Evolutionary conservation across 1,140 invertebrate genomes (phyloP), one percentile per base, ranked within the genome.

Genomic region (Diorhabda elongata): DNA sequence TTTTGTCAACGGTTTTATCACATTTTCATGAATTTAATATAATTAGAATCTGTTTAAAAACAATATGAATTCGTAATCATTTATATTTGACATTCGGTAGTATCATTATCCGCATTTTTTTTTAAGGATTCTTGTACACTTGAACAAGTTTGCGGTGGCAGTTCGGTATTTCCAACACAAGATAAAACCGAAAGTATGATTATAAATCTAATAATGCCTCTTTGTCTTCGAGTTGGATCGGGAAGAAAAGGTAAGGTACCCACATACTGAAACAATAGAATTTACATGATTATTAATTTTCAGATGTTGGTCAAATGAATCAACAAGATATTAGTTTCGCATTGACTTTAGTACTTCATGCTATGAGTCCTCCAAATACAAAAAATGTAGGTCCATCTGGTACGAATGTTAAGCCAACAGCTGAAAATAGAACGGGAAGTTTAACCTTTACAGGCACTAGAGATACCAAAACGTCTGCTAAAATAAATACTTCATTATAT

Each of bases 101-200:
- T 26, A 26, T 26, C 26, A 26, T 26, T 1, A 26, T 26, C 26
- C 26, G 26, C 26, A 52, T 4, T 52, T 52, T 2, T n/a, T 52
- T 52, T 52, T 52, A 42, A 95, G 87, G 95, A 98, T 76, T 90
- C 90, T 66, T 96, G 94, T 81, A 94, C 95, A 0, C 82, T 99
- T 71, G 96, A 99, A 78, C 94, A 96, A 78, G 92, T 98, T 58
- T 98, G 96, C 82, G 94, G 95, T 59, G 91, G 94, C 42, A 91
- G 89, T 62, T 87, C 92, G 3, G 87, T 94, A 73, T 96, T 98
- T 77, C 88, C 91, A n/a, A 90, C 89, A 7, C 90, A 92, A 78
- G 95, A 98, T 68, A 93, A 96, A 80, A 92, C 94, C 6, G 96
- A 98, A 84, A 96, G 94, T 75, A 92, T 98, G 83, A 85, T 99